Base-by-base conservation (phyloP, 2,113 vertebrate genomes). In the Sarotherodon lohbergeri region DNA sequence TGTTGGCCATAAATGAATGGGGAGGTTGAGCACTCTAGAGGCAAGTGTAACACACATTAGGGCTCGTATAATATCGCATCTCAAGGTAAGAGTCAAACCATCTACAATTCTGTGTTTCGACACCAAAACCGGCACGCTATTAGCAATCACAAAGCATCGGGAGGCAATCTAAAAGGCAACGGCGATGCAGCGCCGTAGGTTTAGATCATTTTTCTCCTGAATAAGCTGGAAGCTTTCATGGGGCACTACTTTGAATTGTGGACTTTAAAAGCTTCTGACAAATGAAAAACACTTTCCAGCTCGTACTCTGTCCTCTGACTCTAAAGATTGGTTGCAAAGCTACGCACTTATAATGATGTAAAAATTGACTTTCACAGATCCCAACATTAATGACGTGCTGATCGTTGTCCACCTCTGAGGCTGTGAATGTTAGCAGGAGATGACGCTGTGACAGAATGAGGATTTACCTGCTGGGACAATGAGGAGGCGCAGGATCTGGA, bases 1-100 rank as follows among this genome's bases (percentile, higher is more conserved):
- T 95, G 92, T 93, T 91, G 92, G 87, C 89, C 86, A 93, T 88
- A 95, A 93, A 95, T 93, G 92, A 96, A 92, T 87, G 89, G 93
- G 57, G 92, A 90, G 90, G 89, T 89, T 66, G 91, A 93, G 90
- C 88, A 81, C 92, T 94, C 91, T 43, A 81, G 93, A 94, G 93
- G 86, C 80, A 87, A 86, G 76, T 86, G 88, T 52, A 87, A 89
- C 88, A 84, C 89, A 85, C 90, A 89, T 90, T 86, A 90, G 73
- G 90, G 89, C 84, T 85, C 91, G 90, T 92, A 89, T 93, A 92
- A 93, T 93, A 95, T 90, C 81, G 89, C 17, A 55, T 93, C 89
- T 93, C 91, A 92, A 91, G 86, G 87, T 83, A 91, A 87, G 79
- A 92, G 88, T 83, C 84, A 86, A 87, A 90, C 85, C 88, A 84